A percentile compares a stretch with the other conserved stretches of the same genome.
Conservation (phyloP, 2,888 invertebrate genomes). For the Polydrusus cervinus region DNA sequence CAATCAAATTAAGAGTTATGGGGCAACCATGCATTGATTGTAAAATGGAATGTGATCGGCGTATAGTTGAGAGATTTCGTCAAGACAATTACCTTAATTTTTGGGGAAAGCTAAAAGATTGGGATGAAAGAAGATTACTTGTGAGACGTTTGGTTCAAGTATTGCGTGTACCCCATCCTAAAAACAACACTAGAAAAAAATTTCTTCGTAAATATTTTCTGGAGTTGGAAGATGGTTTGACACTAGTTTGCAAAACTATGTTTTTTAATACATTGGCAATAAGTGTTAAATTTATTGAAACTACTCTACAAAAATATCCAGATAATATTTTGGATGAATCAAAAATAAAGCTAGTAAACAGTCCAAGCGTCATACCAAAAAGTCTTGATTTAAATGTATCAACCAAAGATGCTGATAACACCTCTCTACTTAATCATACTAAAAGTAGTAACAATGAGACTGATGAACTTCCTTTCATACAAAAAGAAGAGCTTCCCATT, state of each 20-base stretch:
- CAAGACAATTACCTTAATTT: slow-evolving; percentile 47
- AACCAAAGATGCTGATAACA: slow-evolving; percentile 6
- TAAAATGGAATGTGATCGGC: slow-evolving; percentile 47
- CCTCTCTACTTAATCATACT: background rate
- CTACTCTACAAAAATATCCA: slow-evolving; percentile 47
- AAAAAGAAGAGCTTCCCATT: slow-evolving; percentile 25
- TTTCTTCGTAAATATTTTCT: slow-evolving; percentile 50
- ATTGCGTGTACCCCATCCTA: slow-evolving; percentile 40
- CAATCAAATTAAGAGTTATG: slow-evolving; percentile 47
- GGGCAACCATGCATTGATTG: slow-evolving; percentile 48
- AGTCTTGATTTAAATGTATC: slow-evolving; percentile 13
- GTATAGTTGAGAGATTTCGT: slow-evolving; percentile 47
- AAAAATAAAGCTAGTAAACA: slow-evolving; percentile 43
- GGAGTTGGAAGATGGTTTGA: slow-evolving; percentile 45
- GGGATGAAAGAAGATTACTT: slow-evolving; percentile 43
- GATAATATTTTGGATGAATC: slow-evolving; percentile 46
- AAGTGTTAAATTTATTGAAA: slow-evolving; percentile 49
- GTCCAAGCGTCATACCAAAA: slow-evolving; percentile 21
- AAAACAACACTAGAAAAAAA: slow-evolving; percentile 46
- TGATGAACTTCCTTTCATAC: slow-evolving; percentile 24
- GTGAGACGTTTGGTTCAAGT: slow-evolving; percentile 44
- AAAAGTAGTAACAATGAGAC: slow-evolving; percentile 15
- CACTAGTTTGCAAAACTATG: slow-evolving; percentile 49
- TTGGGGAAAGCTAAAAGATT: slow-evolving; percentile 49
- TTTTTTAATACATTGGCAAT: slow-evolving; percentile 52